Evolutionary conservation across 2,888 invertebrate genomes (phyloP).

Genomic region (Xestia ashworthii): DNA sequence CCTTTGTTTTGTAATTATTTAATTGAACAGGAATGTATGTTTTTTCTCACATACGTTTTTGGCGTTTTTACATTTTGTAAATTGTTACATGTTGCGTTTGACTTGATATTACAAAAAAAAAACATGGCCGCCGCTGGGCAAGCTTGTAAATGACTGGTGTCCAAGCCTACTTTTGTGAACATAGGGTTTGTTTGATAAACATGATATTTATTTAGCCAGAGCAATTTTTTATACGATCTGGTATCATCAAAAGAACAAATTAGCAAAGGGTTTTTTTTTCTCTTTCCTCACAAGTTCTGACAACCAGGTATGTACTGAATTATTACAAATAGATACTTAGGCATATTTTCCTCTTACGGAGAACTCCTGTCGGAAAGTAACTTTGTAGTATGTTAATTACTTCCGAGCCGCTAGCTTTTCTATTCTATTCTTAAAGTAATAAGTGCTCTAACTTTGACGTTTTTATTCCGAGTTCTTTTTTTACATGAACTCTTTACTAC

Average conservation of each 20-base stretch:
- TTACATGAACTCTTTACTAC: background rate
- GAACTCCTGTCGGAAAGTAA: background rate
- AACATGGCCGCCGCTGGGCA: background rate
- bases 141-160: background rate
- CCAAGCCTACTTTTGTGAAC: background rate
- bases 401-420: background rate
- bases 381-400: background rate
- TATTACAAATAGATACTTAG: background rate
- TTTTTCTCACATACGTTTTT: background rate
- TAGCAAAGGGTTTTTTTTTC: background rate
- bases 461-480: background rate
- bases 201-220: background rate
- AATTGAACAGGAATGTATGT: background rate
- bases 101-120: background rate
- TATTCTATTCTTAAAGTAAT: conserved; percentile 19
- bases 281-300: background rate
- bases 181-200: background rate
- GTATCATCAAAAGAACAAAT: background rate
- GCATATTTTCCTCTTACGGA: background rate
- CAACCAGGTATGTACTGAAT: background rate
- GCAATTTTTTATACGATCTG: background rate
- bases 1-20: background rate
- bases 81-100: background rate
- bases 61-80: conserved; percentile 4
- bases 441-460: conserved; percentile 9